Evolutionary conservation across 2,797 vertebrate genomes (phyloP), one percentile per base, ranked within the genome.

Genomic region (Carcharodon carcharias): DNA sequence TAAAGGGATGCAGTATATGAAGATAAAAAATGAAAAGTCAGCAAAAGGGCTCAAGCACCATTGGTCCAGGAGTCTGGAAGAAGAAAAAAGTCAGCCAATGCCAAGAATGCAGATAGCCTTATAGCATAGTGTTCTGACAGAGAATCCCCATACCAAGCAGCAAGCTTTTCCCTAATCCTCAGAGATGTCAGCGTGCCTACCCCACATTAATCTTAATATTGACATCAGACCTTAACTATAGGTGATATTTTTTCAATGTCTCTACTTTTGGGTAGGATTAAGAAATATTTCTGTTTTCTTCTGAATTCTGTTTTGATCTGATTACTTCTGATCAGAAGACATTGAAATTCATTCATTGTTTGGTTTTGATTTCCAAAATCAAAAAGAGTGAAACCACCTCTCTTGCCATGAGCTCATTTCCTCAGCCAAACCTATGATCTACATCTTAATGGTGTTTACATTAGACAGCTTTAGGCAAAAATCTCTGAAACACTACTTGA

Each of bases 271-370:
- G 28, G 35, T 50, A 85, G 45, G 82, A 85, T 85, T 45, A 82
- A 82, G 45, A 63, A 63, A 50, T 28, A 56, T 35, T 91, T 18
- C 45, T 50, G 40, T 95, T 73, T 50, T 26, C 35, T 73, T 54
- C 28, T 71, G 28, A 35, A 35, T 73, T 50, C 31, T 21, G 69
- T 56, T 95, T 95, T 50, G 50, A 95, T 71, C 50, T 95, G 63
- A 95, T 54, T 69, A 95, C 67, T 73, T 71, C n/a, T 50, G 65
- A 94, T 69, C 93, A 50, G 65, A 69, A 67, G 61, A 71, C 9
- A 95, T 69, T 45, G 50, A 95, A 71, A 95, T 67, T 92, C 63
- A 92, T 92, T 92, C 58, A n/a, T 92, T 92, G 31, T 92, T 95
- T 95, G 54, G 40, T 40, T 50, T 95, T 95, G 63, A 63, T 94